Percentiles rank a stretch among this genome's conserved stretches.
phyloP scores from a whole-genome alignment of 2,888 invertebrate genomes.

The Lepeophtheirus nordmannii region DNA sequence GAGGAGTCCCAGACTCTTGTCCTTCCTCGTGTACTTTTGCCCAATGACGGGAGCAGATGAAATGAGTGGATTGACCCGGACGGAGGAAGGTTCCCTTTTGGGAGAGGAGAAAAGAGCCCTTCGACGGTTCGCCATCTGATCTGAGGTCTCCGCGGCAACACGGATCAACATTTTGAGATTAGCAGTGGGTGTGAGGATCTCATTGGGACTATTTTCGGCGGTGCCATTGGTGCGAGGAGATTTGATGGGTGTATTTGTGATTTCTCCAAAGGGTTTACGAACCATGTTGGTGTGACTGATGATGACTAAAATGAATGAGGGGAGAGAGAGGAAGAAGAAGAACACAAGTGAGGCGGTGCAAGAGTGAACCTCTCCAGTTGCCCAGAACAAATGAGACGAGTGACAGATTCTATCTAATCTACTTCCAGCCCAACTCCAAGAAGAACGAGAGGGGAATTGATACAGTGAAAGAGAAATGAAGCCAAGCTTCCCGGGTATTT shows the following conservation, averaged over 20 bases:
- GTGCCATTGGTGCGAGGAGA: background rate
- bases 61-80: background rate
- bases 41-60: slow-evolving; percentile 1
- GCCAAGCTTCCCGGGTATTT: slow-evolving; percentile 8
- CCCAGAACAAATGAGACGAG: background rate
- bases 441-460: background rate
- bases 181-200: slow-evolving; percentile 47
- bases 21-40: slow-evolving; percentile 35
- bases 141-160: slow-evolving; percentile 40
- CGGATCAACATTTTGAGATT: slow-evolving; percentile 50
- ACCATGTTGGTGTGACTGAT: background rate
- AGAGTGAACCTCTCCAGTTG: background rate
- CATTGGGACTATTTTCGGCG: background rate
- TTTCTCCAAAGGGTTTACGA: slow-evolving; percentile 20
- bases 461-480: slow-evolving; percentile 1
- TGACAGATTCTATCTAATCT: background rate
- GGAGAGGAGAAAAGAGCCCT: background rate
- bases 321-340: background rate
- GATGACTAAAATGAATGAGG: no score
- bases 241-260: slow-evolving; percentile 10
- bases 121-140: background rate
- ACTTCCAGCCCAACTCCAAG: background rate
- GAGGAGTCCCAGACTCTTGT: slow-evolving; percentile 45
- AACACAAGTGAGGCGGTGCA: background rate
- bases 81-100: background rate